Percentiles rank a stretch among this genome's conserved stretches.
phyloP scores from a whole-genome alignment of 1,140 invertebrate species.

The Leptopilina clavipes region DNA sequence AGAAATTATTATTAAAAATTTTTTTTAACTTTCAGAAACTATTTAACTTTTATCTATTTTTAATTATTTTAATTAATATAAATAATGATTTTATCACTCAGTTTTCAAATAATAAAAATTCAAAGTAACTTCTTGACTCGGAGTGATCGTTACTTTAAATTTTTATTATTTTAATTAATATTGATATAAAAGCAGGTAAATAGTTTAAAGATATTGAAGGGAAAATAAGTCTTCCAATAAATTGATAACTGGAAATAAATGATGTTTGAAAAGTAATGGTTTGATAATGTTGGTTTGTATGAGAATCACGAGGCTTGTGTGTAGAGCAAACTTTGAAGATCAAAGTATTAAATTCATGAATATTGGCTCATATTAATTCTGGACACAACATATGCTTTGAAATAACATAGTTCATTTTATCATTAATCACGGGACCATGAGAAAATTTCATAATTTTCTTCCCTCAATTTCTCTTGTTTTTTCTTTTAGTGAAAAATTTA shows the following conservation, averaged over 20 bases:
- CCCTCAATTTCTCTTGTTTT: not conserved
- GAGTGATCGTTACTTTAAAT: too few species aligned
- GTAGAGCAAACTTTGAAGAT: constrained; percentile 17
- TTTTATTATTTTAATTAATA: too few species aligned
- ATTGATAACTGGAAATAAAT: not conserved
- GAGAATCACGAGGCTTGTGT: not conserved
- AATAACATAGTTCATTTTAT: constrained; percentile 1
- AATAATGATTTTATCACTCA: too few species aligned
- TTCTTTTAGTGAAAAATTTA: too few species aligned
- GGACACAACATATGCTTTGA: not conserved
- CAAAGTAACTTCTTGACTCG: too few species aligned
- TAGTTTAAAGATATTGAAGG: too few species aligned
- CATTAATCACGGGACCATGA: not conserved
- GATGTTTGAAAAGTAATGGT: not conserved
- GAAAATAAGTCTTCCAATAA: not conserved
- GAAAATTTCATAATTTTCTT: constrained; percentile 3
- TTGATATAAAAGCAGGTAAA: too few species aligned
- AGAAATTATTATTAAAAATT: too few species aligned
- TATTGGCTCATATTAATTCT: not conserved
- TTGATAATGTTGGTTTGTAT: not conserved
- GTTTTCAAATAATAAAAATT: too few species aligned
- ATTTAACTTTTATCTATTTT: too few species aligned
- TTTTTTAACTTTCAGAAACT: too few species aligned
- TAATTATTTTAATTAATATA: too few species aligned
- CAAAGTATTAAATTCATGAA: constrained; percentile 21